Percentiles rank a stretch among this genome's conserved stretches.
Evolutionary conservation across 2,113 vertebrate species (phyloP).

Genomic region (Otolemur garnettii): DNA sequence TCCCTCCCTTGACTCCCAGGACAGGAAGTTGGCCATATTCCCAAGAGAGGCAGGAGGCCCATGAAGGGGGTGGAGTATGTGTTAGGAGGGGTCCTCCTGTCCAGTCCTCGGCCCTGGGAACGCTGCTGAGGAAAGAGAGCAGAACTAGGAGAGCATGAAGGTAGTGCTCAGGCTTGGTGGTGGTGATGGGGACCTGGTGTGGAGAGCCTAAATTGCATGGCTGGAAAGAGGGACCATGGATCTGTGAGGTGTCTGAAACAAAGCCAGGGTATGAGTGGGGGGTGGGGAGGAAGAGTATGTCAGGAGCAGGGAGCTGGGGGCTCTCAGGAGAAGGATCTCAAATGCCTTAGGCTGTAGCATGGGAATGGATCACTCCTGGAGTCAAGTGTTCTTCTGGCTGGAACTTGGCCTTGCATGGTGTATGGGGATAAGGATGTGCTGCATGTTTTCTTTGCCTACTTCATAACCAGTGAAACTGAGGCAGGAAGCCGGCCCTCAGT

Average conservation of each 20-base stretch:
- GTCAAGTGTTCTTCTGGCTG: background rate
- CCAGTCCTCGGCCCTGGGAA: constrained; percentile 64
- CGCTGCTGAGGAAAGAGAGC: constrained; percentile 59
- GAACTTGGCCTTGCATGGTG: background rate
- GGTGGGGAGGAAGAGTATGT: background rate
- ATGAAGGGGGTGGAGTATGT: constrained; percentile 43
- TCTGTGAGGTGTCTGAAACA: background rate
- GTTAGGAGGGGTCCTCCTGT: constrained; percentile 57
- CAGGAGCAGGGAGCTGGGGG: background rate
- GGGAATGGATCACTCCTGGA: background rate
- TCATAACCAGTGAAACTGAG: constrained; percentile 36
- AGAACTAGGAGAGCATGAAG: constrained; percentile 67
- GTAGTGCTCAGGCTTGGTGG: constrained; percentile 5
- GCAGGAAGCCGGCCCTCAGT: background rate
- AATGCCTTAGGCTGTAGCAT: background rate
- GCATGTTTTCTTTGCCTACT: background rate
- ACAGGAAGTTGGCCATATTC: constrained; percentile 83
- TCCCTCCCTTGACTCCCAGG: constrained; percentile 74
- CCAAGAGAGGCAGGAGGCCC: constrained; percentile 81
- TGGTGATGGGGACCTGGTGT: background rate
- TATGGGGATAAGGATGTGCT: background rate
- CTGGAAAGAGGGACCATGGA: background rate
- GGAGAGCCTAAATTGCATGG: background rate
- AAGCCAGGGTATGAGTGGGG: background rate
- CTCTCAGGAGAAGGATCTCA: background rate